Percentiles rank a stretch among this genome's conserved stretches.
phyloP scores from a whole-genome alignment of 1,140 invertebrate genomes.

The Ditylenchus dipsaci region DNA sequence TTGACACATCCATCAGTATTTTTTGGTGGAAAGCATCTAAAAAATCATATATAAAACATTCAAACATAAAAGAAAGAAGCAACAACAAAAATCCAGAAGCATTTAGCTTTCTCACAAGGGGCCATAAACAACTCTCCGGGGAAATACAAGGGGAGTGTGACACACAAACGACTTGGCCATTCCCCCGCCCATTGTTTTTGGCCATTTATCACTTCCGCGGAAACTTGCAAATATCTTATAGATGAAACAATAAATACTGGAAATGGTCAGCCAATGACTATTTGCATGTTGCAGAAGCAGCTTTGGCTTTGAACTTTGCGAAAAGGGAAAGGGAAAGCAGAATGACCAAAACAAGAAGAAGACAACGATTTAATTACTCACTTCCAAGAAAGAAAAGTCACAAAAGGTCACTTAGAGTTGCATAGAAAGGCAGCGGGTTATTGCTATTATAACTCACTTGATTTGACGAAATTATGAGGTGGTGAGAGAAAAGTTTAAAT shows the following conservation, averaged over 20 bases:
- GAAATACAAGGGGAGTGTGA: not conserved
- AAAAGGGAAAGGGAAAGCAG: not conserved
- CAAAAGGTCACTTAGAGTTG: not conserved
- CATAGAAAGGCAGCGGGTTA: too few relatives aligned
- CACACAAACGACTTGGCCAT: not conserved
- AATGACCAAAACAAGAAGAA: too few relatives aligned
- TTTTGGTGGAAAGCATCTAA: too few relatives aligned
- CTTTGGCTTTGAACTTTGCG: not conserved
- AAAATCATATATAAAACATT: too few relatives aligned
- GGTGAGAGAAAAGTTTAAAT: too few relatives aligned
- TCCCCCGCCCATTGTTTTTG: not conserved
- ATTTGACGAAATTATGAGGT: too few relatives aligned
- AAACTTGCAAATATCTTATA: not conserved
- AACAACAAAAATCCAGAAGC: too few relatives aligned
- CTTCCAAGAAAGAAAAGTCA: not conserved
- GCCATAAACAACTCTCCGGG: not conserved
- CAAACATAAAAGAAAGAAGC: too few relatives aligned
- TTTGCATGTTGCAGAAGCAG: not conserved
- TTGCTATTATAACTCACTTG: too few relatives aligned
- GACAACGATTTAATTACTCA: not conserved
- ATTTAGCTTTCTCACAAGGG: too few relatives aligned
- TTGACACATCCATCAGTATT: too few relatives aligned
- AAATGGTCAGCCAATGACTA: not conserved
- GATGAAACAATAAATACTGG: not conserved
- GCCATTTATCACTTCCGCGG: not conserved